Base-by-base conservation (phyloP, 2,113 vertebrate species). In the Pseudolaguvia tuberculata region DNA sequence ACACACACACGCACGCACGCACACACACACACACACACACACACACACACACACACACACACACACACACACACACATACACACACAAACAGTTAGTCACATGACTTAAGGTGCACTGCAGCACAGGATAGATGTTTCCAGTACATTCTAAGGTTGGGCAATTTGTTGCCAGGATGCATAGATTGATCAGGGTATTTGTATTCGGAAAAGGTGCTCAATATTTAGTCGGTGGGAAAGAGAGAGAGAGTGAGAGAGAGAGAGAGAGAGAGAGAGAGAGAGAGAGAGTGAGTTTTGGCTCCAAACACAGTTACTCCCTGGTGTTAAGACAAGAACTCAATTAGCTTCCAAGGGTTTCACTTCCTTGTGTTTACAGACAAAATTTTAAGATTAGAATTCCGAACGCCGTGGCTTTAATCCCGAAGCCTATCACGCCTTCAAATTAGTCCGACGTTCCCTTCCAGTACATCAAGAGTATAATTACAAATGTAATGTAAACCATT, bases 41-140 rank as follows among this genome's bases (percentile, higher is more conserved):
- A 35, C 31, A 35, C 31, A 35, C 31, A 35, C 31, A 35, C 31
- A 35, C 31, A 35, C 31, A 39, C 27, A 70, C 66, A 5, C 72
- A 39, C 71, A 48, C 73, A 53, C 17, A 51, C 35, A 29, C 61
- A 20, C n/a, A 48, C 18, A 57, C 12, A 18, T n/a, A 20, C 2
- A 0, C 18, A 35, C 73, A 58, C 51, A 47, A 35, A 14, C 57
- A 83, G 76, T 86, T 86, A 88, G 82, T 88, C 85, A 88, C 87
- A 42, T 89, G 86, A 88, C 85, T 90, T 85, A 88, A 81, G 56
- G 75, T 69, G 70, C 73, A 76, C 61, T 72, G 62, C 55, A 25
- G 62, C 39, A 76, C 58, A 57, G 70, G 51, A 52, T 3, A 12
- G 62, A 56, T 47, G 74, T 71, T 66, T 80, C 70, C 48, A 73